These are phyloP conservation scores for Cydia strobilella DNA, from an alignment of 1,140 invertebrate genomes.

Conservation along the genomic window DNA sequence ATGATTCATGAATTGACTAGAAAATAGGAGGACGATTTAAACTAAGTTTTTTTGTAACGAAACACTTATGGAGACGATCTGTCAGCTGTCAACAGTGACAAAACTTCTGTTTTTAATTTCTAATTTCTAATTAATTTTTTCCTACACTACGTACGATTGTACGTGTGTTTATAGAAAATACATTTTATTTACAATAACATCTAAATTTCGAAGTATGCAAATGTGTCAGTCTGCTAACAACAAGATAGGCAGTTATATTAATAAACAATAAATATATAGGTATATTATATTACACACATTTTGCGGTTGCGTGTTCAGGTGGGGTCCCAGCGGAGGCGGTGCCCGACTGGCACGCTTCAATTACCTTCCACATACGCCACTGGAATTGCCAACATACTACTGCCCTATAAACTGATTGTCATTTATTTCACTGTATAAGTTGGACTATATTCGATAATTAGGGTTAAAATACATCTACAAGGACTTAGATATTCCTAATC, in stretches of 20 bases:
- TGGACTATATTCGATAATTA: background rate
- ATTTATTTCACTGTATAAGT: conserved; percentile 46
- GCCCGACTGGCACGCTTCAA: conserved; percentile 54
- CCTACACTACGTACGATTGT: too few relatives aligned
- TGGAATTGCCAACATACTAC: conserved; percentile 53
- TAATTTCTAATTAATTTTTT: too few relatives aligned
- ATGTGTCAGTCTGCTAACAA: conserved; percentile 3
- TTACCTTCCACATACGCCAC: conserved; percentile 59
- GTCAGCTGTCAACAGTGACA: too few relatives aligned
- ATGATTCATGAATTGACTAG: too few relatives aligned
- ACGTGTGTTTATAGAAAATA: background rate
- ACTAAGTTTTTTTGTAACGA: too few relatives aligned
- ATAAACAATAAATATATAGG: conserved; percentile 23
- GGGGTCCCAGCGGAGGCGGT: conserved; percentile 50
- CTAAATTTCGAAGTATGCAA: background rate
- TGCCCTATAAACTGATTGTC: conserved; percentile 44
- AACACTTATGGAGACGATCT: too few relatives aligned
- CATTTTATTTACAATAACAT: background rate
- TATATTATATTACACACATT: conserved; percentile 23
- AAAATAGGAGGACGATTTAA: too few relatives aligned
- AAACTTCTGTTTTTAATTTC: too few relatives aligned
- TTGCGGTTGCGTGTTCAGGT: conserved; percentile 47
- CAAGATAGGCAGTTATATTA: conserved; percentile 7
- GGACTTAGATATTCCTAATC: background rate
- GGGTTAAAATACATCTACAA: background rate